Evolutionary conservation across 1,140 invertebrate species (phyloP).

Genomic region (Trichonephila inaurata): DNA sequence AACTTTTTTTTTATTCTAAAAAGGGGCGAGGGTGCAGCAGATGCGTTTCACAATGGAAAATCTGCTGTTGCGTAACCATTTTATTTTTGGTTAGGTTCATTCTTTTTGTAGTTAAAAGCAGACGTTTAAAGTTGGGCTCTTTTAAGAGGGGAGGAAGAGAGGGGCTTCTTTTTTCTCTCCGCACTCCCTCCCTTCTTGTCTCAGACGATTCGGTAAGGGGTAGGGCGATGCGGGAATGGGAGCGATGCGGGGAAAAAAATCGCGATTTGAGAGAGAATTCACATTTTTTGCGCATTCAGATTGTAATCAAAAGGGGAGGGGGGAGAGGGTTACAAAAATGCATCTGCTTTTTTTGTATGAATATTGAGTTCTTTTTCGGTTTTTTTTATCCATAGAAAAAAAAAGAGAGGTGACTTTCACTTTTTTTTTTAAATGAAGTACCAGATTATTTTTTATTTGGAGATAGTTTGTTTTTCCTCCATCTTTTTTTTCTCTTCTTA

Average conservation of each 20-base stretch:
- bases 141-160: not conserved
- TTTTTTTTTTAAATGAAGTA: not conserved
- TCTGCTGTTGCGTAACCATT: not conserved
- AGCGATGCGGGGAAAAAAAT: not conserved
- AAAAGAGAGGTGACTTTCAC: constrained; percentile 5
- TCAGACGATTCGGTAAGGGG: not conserved
- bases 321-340: not conserved
- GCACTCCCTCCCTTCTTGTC: not conserved
- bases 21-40: not conserved
- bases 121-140: constrained; percentile 5
- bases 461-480: too few species aligned
- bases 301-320: not conserved
- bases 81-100: not conserved
- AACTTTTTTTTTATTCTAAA: not conserved
- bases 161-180: not conserved
- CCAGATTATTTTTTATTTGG: too few species aligned
- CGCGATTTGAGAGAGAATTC: not conserved
- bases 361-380: not conserved
- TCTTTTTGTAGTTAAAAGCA: constrained; percentile 1
- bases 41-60: constrained; percentile 27
- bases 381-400: not conserved
- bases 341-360: constrained; percentile 29
- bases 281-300: not conserved
- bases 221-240: constrained; percentile 2
- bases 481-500: too few species aligned